Evolutionary conservation across 1,140 invertebrate genomes (phyloP).

Genomic region (Dinoponera quadriceps): DNA sequence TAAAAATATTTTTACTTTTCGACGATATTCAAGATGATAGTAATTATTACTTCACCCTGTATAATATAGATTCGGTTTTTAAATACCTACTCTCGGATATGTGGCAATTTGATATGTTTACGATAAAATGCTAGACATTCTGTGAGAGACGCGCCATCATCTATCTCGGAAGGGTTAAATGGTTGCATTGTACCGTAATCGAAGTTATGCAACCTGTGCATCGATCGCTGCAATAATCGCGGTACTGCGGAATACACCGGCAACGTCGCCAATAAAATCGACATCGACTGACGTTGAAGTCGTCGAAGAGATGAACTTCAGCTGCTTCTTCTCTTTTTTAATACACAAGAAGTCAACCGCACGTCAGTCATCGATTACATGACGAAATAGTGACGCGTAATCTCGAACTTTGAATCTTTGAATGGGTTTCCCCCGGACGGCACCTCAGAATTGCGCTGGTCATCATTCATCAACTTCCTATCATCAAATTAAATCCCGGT

Average conservation of each 20-base stretch:
- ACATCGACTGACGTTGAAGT: background rate
- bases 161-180: background rate
- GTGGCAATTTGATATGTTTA: background rate
- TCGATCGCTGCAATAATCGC: slow-evolving; percentile 10
- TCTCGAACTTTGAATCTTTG: too few relatives aligned
- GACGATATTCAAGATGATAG: too few relatives aligned
- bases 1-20: too few relatives aligned
- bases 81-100: background rate
- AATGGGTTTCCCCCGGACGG: too few relatives aligned
- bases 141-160: background rate
- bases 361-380: slow-evolving; percentile 5
- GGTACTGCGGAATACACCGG: background rate
- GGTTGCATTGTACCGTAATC: background rate
- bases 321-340: background rate
- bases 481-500: too few relatives aligned
- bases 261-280: slow-evolving; percentile 30
- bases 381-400: background rate
- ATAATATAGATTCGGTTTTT: too few relatives aligned
- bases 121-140: background rate
- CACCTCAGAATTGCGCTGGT: too few relatives aligned
- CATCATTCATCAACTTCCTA: too few relatives aligned
- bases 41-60: too few relatives aligned
- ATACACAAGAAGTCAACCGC: background rate
- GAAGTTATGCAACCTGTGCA: slow-evolving; percentile 17
- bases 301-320: background rate